phyloP scores from a whole-genome alignment of 2,888 invertebrate genomes.

The Crossocerus cetratus region DNA sequence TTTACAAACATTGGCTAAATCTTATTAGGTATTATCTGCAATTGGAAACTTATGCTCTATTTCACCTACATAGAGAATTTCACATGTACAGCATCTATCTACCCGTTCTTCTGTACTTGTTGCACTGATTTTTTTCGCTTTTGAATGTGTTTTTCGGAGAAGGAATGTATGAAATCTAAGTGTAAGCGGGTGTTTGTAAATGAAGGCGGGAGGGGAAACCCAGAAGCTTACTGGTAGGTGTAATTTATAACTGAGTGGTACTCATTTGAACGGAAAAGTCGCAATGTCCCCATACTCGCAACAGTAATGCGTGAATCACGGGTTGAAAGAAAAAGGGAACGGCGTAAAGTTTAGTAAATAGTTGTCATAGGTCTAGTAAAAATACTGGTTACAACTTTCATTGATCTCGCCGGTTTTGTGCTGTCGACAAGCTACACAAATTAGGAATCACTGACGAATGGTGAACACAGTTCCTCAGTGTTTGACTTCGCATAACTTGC shows the following conservation, averaged over 20 bases:
- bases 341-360: constrained; percentile 29
- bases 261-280: no score
- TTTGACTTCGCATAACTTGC: constrained; percentile 34
- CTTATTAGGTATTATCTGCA: constrained; percentile 34
- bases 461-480: constrained; percentile 28
- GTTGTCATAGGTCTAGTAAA: constrained; percentile 49
- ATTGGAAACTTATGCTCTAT: constrained; percentile 41
- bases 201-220: constrained; percentile 26
- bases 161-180: constrained; percentile 51
- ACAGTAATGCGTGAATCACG: neutral
- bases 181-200: constrained; percentile 28
- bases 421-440: constrained; percentile 50
- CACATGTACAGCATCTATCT: constrained; percentile 27
- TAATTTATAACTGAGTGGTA: no score
- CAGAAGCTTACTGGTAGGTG: no score
- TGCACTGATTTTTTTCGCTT: constrained; percentile 27
- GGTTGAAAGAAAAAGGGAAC: constrained; percentile 29
- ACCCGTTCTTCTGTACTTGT: constrained; percentile 28
- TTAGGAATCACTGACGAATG: constrained; percentile 49
- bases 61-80: constrained; percentile 30
- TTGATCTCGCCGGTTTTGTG: constrained; percentile 46
- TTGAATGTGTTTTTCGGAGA: constrained; percentile 34
- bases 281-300: no score
- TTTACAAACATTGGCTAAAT: constrained; percentile 48
- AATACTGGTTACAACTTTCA: constrained; percentile 62